Base-by-base conservation (phyloP, 2,797 vertebrate species). In the Neosalanx taihuensis region DNA sequence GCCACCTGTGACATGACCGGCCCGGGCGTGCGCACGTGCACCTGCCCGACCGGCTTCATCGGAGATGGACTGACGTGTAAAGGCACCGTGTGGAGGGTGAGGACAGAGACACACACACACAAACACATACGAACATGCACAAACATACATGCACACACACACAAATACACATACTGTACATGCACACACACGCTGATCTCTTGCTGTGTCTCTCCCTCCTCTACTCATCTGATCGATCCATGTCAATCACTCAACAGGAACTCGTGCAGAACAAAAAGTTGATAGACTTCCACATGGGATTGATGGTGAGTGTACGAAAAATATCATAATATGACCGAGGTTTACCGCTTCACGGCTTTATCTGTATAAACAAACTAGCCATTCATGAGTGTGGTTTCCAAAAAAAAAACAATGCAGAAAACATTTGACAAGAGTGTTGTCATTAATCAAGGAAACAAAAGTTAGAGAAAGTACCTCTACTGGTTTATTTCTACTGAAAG, bases 1-100 rank as follows among this genome's bases (percentile, higher is more conserved):
- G 97, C 95, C 1, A 20, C n/a, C 33, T 99, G 97, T 76, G 93
- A 89, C 64, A 93, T 92, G 87, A 96, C 90, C 0, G 87, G 83
- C 15, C 85, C 91, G 1, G 90, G 88, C 1, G 85, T 90, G 61
- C 92, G 92, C 20, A 93, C 81, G 9, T 99, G 97, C 70, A 91
- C 76, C 0, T 99, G 97, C 75, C 75, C 46, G 35, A 0, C 0
- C 0, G 75, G 78, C 75, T 94, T 86, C 53, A 1, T 91, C 0
- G 97, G 97, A 1, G 93, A 98, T 15, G 97, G 97, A 9, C 20
- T 96, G 46, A 82, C 6, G 17, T 99, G 97, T 72, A 92, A 86
- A 72, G 93, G 94, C 66, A 93, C 79, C 1, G 86, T 99, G 49
- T 85, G 82, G 0, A 84, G 82, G 94, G 97, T 99, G 85, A 87